Evolutionary conservation across 2,888 invertebrate genomes (phyloP), one percentile per base, ranked within the genome.

Genomic region (Hydrotaea diabolus): DNA sequence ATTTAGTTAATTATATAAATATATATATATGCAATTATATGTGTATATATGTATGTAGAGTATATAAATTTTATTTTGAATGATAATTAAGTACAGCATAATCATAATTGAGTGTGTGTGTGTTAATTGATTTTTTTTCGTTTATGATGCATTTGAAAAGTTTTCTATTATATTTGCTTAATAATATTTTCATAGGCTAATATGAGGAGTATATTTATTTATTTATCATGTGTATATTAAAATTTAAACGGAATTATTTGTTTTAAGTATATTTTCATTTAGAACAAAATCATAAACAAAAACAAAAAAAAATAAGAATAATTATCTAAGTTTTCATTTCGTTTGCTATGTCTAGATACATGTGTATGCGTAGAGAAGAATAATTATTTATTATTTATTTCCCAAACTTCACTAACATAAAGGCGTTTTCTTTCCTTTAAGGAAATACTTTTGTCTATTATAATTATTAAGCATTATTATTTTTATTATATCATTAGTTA

Each of bases 401-500:
- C 19, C 11, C 62, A 79, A 66, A 74, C 69, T 79, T 82, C 49
- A 31, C 76, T 82, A 82, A 77, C 69, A 75, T 86, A 87, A 87
- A 87, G 87, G 87, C 86, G 53, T 82, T 87, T 87, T 87, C 85
- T 86, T 87, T 87, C 86, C 87, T 82, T 75, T 80, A 36, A 86
- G 87, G 87, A 87, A 87, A 85, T 87, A 87, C 86, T 87, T 87
- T 72, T 55, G 73, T 39, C 80, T 80, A 71, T 74, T 64, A 64
- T 76, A 77, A 64, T 66, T 66, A 66, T 69, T 43, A 23, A 69
- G 43, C 46, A 23, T 17, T 39, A 36, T 31, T 36, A 0, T 69
- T 46, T 36, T 69, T 39, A 43, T 59, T 31, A 15, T 59, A 15
- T 59, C 23, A 23, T 57, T 21, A 31, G 2, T 11, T n/a, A n/a